Percentiles rank a stretch among this genome's conserved stretches.
Evolutionary conservation across 2,888 invertebrate species (phyloP).

Genomic region (Cheilosia vernalis): DNA sequence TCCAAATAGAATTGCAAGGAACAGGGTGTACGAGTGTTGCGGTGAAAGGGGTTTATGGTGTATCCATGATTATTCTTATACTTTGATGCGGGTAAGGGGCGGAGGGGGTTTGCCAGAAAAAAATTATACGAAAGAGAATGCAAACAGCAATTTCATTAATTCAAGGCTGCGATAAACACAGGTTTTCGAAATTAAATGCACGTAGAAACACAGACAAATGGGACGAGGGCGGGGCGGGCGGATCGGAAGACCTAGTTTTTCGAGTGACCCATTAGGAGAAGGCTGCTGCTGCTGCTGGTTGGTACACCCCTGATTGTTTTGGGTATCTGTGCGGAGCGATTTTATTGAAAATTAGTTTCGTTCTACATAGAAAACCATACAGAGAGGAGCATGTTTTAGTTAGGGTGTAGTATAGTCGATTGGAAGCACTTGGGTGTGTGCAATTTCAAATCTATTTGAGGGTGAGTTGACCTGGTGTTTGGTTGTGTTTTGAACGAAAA

Average conservation of each 20-base stretch:
- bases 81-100: neutral
- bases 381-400: constrained; percentile 33
- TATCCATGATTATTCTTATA: neutral
- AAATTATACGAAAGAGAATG: constrained; percentile 21
- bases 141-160: constrained; percentile 67
- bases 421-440: constrained; percentile 48
- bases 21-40: neutral
- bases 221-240: neutral
- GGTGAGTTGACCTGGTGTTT: neutral
- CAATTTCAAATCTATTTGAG: constrained; percentile 31
- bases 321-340: constrained; percentile 31
- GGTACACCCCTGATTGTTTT: constrained; percentile 30
- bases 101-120: neutral
- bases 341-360: constrained; percentile 47
- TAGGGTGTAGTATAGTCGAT: constrained; percentile 21
- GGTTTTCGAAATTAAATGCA: constrained; percentile 66
- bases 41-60: neutral
- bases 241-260: constrained; percentile 52
- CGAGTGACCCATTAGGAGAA: constrained; percentile 44
- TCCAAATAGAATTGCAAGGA: constrained; percentile 40
- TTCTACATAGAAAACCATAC: constrained; percentile 5
- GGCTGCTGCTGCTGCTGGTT: constrained; percentile 1
- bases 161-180: constrained; percentile 59
- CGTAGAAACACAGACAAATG: constrained; percentile 26
- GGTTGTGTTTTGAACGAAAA: constrained; percentile 5